Base-by-base conservation (phyloP, 2,113 vertebrate species). In the Lophochroa leadbeateri region DNA sequence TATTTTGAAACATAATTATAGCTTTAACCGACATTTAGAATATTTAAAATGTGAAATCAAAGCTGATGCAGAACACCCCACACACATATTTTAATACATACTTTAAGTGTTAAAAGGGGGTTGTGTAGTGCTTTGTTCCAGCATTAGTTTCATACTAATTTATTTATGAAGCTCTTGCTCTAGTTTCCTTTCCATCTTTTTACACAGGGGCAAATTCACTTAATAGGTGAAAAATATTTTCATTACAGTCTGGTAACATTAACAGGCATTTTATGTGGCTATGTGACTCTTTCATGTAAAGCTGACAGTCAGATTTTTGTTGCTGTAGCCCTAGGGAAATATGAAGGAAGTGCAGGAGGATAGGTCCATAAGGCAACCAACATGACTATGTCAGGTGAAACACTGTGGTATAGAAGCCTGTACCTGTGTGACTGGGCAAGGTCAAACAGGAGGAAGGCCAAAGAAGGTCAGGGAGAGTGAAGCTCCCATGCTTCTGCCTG, bases 1-100 rank as follows among this genome's bases (percentile, higher is more conserved):
- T 50, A 75, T 75, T 86, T 71, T 79, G 41, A 67, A 95, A 88
- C 67, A 74, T 88, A 91, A 91, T 94, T 94, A 90, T 39, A 92
- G 28, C 78, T 91, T 90, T 87, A 85, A 60, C 5, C 0, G 0
- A 74, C 50, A 65, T 53, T 82, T 82, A 27, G 37, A 91, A 71
- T 72, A 86, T 89, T 88, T 41, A 70, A 89, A 80, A 86, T 50
- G 1, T 6, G 0, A 91, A 91, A 94, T 77, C 21, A n/a, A 80
- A 31, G 24, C 7, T 81, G 31, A 88, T 90, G 20, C 14, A 57
- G 29, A 88, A 47, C 64, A 71, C 76, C 60, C 60, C 37, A 23
- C 77, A 47, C 21, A 29, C 13, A 75, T 71, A 27, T 88, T 86
- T 79, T 93, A 83, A 71, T 64, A 52, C 6, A 9, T 33, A 88